Evolutionary conservation across 2,888 invertebrate species (phyloP), one percentile per base, ranked within the genome.

Genomic region (Halictus quadricinctus): DNA sequence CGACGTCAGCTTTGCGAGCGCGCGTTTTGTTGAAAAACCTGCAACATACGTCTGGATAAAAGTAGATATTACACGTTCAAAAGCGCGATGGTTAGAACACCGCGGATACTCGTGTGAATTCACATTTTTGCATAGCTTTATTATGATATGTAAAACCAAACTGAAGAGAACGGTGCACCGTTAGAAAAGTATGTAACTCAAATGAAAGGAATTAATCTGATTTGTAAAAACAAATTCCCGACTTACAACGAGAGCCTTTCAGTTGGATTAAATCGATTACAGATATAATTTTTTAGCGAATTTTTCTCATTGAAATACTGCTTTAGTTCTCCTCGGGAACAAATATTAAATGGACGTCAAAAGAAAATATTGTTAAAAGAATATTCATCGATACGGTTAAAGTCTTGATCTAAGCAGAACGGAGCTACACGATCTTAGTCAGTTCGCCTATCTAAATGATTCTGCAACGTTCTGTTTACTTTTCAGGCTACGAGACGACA

Each of bases 401-500:
- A 36, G 5, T 36, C 36, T 36, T 36, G 36, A 36, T 36, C 36
- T 36, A 36, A 36, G 36, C 36, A 0, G 5, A 36, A 36, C 36
- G 36, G 36, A 36, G 36, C 36, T 36, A 36, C 36, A 36, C 36
- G 36, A 36, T 36, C 36, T 5, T 36, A 36, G 36, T 36, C 36
- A 5, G 36, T 36, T 36, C 4, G 36, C 36, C 36, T 4, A 12
- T 50, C 4, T 18, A 10, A n/a, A 21, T n/a, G n/a, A 58, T n/a
- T 58, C 58, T 1, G n/a, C n/a, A n/a, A 21, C 1, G 41, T 54
- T 69, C 76, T 43, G 15, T 74, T 80, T 66, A 12, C 13, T 77
- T 74, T 21, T 50, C 50, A 90, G 98, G 98, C 96, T 96, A 88
- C 96, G 96, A 88, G 96, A 97, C 93, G 97, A 96, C 0, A 95